Evolutionary conservation across 2,888 invertebrate genomes (phyloP).

Genomic region (Lissonota sp.): DNA sequence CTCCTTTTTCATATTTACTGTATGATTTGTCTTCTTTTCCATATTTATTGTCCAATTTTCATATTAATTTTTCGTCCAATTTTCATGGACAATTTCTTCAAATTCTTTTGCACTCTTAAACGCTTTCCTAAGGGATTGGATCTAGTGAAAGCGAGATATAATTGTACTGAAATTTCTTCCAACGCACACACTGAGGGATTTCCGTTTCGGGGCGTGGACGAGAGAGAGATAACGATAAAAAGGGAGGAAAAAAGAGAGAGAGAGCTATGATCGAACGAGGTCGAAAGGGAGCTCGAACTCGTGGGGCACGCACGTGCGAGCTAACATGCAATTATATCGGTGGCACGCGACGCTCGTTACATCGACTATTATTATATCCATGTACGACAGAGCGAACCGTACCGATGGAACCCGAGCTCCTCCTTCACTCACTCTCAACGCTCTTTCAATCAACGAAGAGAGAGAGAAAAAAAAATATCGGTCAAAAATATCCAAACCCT

Average conservation of each 20-base stretch:
- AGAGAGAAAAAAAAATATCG: neutral
- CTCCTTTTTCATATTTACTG: too few relatives aligned
- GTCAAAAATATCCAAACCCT: neutral
- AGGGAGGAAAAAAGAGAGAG: too few relatives aligned
- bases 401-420: neutral
- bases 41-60: too few relatives aligned
- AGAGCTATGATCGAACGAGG: slow-evolving; percentile 36
- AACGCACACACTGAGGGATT: neutral
- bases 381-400: neutral
- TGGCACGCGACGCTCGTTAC: slow-evolving; percentile 51
- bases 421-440: neutral
- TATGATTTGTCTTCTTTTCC: too few relatives aligned
- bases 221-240: neutral
- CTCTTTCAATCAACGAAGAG: neutral
- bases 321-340: slow-evolving; percentile 41
- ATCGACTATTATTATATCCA: slow-evolving; percentile 9
- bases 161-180: neutral
- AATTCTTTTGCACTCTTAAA: neutral
- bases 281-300: slow-evolving; percentile 47
- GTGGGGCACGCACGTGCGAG: slow-evolving; percentile 51
- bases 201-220: slow-evolving; percentile 35
- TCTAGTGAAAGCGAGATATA: neutral
- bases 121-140: neutral
- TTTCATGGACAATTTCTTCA: neutral
- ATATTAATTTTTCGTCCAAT: too few relatives aligned